Evolutionary conservation across 2,113 vertebrate genomes (phyloP), one percentile per base, ranked within the genome.

Genomic region (Podocnemis expansa): DNA sequence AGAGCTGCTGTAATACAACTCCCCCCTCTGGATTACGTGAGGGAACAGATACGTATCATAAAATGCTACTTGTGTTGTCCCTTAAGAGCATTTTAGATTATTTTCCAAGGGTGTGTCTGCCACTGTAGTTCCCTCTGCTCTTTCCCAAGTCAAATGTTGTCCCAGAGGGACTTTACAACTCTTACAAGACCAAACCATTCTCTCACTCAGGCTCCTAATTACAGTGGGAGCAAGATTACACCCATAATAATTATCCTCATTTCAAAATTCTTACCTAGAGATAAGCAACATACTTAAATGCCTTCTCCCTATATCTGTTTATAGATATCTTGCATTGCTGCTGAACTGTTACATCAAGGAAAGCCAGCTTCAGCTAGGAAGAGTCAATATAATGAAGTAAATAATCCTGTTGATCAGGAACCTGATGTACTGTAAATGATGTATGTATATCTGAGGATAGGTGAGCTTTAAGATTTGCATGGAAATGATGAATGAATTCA

Each of bases 301-400:
- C 54, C 21, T 16, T 47, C 3, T 51, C 14, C 6, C 24, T 67
- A 76, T 85, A 4, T 19, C 73, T 34, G 2, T 0, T 82, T 17
- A 38, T 47, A 87, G 31, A 8, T 43, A 16, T 3, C 22, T 75
- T 5, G 10, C 70, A 43, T 75, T 43, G 25, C 41, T 75, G 70
- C 41, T 43, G 21, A 75, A 75, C 25, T 43, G 12, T 75, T 75
- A 31, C 29, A 17, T 91, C 78, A 87, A 43, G 9, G 11, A 84
- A 0, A 0, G 0, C 6, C 27, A 0, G 9, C 41, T 87, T 80
- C 70, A 83, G 19, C 3, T 1, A 73, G n/a, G 54, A 29, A 73
- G 22, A 80, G 2, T 3, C 55, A 38, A 78, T 75, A 79, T 29
- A 41, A 73, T 25, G 5, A 95, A 52, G 3, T 3, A 55, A 81